A percentile compares a stretch with the other conserved stretches of the same genome.
These are phyloP conservation scores for Leptobrachium ailaonicum DNA, from an alignment of 2,113 vertebrate genomes.

Conservation along the genomic window DNA sequence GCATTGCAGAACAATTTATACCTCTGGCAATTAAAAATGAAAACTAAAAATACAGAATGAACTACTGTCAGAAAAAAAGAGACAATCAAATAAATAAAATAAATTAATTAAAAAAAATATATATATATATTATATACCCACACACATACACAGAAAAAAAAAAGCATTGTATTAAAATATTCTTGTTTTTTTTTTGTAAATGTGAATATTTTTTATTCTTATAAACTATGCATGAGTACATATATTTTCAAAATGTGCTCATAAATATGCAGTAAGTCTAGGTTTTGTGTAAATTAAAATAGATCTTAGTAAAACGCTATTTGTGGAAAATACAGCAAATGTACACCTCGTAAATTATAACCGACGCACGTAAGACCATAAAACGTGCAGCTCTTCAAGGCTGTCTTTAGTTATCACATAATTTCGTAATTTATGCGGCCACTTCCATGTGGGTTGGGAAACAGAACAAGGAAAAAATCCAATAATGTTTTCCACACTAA, in stretches of 20 bases:
- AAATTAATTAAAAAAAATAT: not conserved
- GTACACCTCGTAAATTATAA: not conserved
- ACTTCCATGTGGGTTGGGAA: too few relatives aligned
- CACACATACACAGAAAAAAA: too few relatives aligned
- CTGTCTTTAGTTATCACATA: too few relatives aligned
- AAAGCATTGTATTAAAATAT: conserved; percentile 11
- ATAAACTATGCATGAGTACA: conserved; percentile 40
- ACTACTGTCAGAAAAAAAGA: conserved; percentile 10
- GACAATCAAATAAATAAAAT: not conserved
- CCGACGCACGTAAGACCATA: too few relatives aligned
- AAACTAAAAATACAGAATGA: conserved; percentile 10
- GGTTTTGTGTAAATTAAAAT: not conserved
- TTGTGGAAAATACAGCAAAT: conserved; percentile 2
- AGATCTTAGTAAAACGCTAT: conserved; percentile 8
- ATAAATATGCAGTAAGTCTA: conserved; percentile 24
- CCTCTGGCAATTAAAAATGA: not conserved
- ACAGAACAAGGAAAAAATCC: too few relatives aligned
- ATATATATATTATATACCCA: too few relatives aligned
- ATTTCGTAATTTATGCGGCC: too few relatives aligned
- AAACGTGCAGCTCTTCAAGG: too few relatives aligned
- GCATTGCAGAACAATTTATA: too few relatives aligned
- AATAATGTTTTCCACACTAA: too few relatives aligned
- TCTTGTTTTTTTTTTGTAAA: not conserved
- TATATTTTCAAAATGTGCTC: conserved; percentile 37
- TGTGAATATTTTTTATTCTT: not conserved